Conservation (phyloP, 2,113 vertebrate species). For the Phyllostomus hastatus region DNA sequence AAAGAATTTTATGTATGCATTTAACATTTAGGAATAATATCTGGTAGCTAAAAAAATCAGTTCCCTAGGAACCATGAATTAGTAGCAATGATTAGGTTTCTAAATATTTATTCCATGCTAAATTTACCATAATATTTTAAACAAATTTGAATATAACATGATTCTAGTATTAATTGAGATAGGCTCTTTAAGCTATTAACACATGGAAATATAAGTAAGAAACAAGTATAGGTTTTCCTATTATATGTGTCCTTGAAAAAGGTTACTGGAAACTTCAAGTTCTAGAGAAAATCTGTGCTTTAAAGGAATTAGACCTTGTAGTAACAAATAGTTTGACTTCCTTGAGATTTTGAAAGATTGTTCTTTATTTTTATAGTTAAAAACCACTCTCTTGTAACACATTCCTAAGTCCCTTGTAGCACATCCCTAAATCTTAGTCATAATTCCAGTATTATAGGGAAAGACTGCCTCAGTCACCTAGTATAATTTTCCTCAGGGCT, state of each 20-base stretch:
- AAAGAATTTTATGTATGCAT: not conserved
- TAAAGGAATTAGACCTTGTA: not conserved
- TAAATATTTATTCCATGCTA: not conserved
- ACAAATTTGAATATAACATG: not conserved
- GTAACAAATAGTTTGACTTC: not conserved
- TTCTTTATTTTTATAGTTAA: not conserved
- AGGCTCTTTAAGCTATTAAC: not conserved
- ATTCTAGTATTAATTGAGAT: not conserved
- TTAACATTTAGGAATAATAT: conserved; percentile 11
- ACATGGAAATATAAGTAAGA: not conserved
- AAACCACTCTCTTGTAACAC: not conserved
- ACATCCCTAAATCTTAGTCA: not conserved
- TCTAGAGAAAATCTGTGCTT: conserved; percentile 24
- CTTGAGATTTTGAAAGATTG: not conserved
- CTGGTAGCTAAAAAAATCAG: not conserved
- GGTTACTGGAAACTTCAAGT: not conserved
- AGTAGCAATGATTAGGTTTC: not conserved
- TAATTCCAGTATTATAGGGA: not conserved
- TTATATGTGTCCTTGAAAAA: not conserved
- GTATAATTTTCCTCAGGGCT: not conserved
- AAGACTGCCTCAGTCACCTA: not conserved
- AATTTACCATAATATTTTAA: not conserved
- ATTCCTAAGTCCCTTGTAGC: not conserved
- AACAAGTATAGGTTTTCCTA: not conserved
- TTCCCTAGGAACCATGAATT: not conserved